phyloP scores from a whole-genome alignment of 1,140 invertebrate genomes.

The Campoletis sonorensis region DNA sequence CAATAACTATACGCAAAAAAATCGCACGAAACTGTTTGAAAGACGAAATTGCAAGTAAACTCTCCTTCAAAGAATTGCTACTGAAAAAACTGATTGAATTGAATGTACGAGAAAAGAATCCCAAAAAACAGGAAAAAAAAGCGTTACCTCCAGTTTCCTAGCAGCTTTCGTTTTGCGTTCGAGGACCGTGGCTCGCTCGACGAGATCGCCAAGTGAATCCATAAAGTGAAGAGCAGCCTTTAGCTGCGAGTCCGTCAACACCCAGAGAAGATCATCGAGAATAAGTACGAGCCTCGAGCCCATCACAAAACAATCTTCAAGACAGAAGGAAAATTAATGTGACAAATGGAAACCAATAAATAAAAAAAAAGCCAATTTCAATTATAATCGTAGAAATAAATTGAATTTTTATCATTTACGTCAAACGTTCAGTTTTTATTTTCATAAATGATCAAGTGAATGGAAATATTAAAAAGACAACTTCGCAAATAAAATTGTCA shows the following conservation, averaged over 20 bases:
- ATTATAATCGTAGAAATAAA: constrained; percentile 5
- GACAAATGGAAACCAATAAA: too few relatives aligned
- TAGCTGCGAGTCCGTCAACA: constrained; percentile 96
- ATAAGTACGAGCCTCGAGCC: constrained; percentile 94
- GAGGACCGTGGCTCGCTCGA: constrained; percentile 88
- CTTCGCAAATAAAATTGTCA: background rate
- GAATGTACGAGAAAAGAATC: too few relatives aligned
- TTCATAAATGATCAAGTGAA: too few relatives aligned
- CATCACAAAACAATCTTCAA: constrained; percentile 93
- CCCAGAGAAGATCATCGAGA: constrained; percentile 98
- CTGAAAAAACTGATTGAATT: too few relatives aligned
- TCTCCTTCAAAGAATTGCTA: too few relatives aligned
- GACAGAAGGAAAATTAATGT: constrained; percentile 55
- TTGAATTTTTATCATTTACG: constrained; percentile 5
- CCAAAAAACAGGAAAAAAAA: constrained; percentile 44
- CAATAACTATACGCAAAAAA: too few relatives aligned
- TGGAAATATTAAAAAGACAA: too few relatives aligned
- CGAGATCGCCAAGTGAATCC: constrained; percentile 91
- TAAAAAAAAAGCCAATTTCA: background rate
- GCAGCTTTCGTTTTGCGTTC: constrained; percentile 92
- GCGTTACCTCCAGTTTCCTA: constrained; percentile 88
- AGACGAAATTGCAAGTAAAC: too few relatives aligned
- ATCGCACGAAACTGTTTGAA: too few relatives aligned
- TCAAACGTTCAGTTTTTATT: background rate
- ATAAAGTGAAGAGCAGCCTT: constrained; percentile 96